Conservation (phyloP, 2,888 invertebrate genomes). For the Punctoribates punctum region DNA sequence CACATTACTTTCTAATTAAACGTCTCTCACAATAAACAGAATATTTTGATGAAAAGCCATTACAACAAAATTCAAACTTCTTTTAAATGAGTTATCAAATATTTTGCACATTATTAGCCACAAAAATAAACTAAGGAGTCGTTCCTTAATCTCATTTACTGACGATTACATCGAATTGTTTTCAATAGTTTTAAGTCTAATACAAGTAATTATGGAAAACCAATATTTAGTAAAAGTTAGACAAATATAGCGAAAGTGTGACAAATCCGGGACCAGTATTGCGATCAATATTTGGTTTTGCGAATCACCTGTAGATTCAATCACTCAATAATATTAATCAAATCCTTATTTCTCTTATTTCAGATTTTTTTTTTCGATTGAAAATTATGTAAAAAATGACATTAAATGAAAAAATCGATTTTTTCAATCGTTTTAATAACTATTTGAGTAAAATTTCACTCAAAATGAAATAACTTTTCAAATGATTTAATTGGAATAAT, state of each 20-base stretch:
- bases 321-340: not conserved
- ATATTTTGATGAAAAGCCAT: not conserved
- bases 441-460: too few species aligned
- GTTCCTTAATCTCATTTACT: too few species aligned
- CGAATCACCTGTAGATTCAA: not conserved
- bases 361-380: too few species aligned
- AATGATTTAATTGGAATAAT: too few species aligned
- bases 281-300: slow-evolving; percentile 19
- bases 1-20: not conserved
- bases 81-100: too few species aligned
- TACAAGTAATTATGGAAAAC: not conserved
- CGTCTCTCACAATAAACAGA: not conserved
- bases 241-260: slow-evolving; percentile 22
- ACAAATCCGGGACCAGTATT: slow-evolving; percentile 36
- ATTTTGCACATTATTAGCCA: too few species aligned
- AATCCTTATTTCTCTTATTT: not conserved
- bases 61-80: not conserved
- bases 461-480: too few species aligned
- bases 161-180: too few species aligned
- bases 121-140: too few species aligned
- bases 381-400: too few species aligned
- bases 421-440: too few species aligned
- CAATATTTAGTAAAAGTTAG: not conserved
- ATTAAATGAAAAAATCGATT: too few species aligned
- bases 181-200: not conserved